phyloP scores from a whole-genome alignment of 2,113 vertebrate genomes.

The Prunella fulvescens region DNA sequence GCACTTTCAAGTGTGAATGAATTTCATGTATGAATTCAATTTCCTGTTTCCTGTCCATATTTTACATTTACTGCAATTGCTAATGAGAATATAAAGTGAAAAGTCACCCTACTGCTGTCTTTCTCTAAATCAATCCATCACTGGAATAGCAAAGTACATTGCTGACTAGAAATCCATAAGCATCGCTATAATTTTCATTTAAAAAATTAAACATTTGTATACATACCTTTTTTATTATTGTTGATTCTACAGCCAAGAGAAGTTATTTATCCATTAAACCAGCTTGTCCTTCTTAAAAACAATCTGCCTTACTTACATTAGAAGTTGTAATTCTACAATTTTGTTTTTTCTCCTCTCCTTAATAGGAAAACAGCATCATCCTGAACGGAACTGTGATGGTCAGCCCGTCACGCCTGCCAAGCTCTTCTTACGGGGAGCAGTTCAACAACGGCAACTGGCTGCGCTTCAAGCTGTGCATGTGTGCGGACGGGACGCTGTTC shows the following conservation, averaged over 20 bases:
- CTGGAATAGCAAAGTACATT: not conserved
- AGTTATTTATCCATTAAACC: not conserved
- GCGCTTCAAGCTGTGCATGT: constrained; percentile 97
- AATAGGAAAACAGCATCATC: constrained; percentile 91
- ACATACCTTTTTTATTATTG: not conserved
- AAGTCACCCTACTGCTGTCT: not conserved
- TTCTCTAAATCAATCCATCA: accelerated
- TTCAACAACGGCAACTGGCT: constrained; percentile 78
- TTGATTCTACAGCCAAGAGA: not conserved
- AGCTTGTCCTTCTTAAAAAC: not conserved
- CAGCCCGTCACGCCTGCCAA: constrained; percentile 84
- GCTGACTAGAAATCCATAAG: not conserved
- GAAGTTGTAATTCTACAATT: not conserved
- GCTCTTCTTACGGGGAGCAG: constrained; percentile 74
- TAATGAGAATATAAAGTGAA: not conserved
- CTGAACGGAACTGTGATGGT: constrained; percentile 95
- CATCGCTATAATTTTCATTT: not conserved
- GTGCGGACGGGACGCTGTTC: constrained; percentile 92
- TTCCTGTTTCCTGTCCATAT: not conserved
- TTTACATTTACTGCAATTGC: not conserved
- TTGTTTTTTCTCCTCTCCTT: not conserved
- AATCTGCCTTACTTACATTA: not conserved
- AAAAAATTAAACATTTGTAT: not conserved
- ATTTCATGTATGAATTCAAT: not conserved
- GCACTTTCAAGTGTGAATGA: not conserved